Base-by-base conservation (phyloP, 1,140 invertebrate species). In the Eumeta japonica region DNA sequence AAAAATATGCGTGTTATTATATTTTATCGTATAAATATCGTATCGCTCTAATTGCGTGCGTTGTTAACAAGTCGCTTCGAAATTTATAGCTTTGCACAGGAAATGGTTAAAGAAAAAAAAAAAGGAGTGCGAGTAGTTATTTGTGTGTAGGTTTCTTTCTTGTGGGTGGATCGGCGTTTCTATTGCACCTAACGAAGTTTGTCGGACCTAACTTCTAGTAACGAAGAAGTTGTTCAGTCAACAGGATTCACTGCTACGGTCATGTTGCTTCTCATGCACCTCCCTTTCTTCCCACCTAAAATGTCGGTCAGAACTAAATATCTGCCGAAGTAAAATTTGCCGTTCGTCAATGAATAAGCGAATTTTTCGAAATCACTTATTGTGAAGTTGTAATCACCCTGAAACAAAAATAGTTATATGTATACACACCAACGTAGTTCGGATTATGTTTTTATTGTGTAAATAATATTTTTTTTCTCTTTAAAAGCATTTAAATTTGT, bases 361-460 rank as follows among this genome's bases (percentile, higher is more conserved):
- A 7, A 24, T 24, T 5, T 7, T 7, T 24, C 20, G 20, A 24
- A n/a, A 24, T 24, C 20, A 24, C n/a, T 24, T n/a, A 24, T 24
- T 24, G 5, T 24, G 5, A 24, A 24, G n/a, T n/a, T 24, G n/a
- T 24, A 24, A 24, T 24, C n/a, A 7, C 20, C 20, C 20, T 24
- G 20, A 5, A 24, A 24, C 20, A 24, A 24, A 24, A 5, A 24
- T 24, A 24, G 5, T 24, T 7, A 7, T 24, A 24, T 24, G 20
- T n/a, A n/a, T 5, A 24, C n/a, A n/a, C 20, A n/a, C n/a, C 5
- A 24, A 24, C n/a, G 20, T 24, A 24, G 20, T 7, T 24, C 20
- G 20, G 20, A 24, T n/a, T 24, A 24, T 24, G 20, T 24, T 24
- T 24, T n/a, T n/a, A n/a, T n/a, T n/a, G n/a, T n/a, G n/a, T n/a